Evolutionary conservation across 2,888 invertebrate genomes (phyloP).

Genomic region (Caenorhabditis virilis): DNA sequence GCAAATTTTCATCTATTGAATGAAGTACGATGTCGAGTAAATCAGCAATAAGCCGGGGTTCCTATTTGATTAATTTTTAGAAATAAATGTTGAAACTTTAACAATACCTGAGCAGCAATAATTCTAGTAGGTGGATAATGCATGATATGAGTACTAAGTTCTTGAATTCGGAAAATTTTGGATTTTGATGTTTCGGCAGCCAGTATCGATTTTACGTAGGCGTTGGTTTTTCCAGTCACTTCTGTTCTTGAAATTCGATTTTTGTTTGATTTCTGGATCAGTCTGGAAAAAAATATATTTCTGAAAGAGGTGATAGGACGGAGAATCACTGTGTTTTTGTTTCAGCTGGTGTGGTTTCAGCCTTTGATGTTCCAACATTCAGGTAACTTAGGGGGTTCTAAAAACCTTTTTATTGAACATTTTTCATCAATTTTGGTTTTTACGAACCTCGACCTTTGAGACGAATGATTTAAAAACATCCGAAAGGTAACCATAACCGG

Average conservation of each 20-base stretch:
- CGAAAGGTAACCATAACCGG: conserved; percentile 32
- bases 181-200: conserved; percentile 46
- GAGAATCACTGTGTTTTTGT: conserved; percentile 31
- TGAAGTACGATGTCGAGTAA: conserved; percentile 43
- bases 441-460: conserved; percentile 36
- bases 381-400: conserved; percentile 28
- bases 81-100: neutral
- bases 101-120: conserved; percentile 45
- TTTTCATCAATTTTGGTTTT: too few species aligned
- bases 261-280: conserved; percentile 41
- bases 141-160: conserved; percentile 58
- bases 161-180: conserved; percentile 38
- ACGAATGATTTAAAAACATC: conserved; percentile 30
- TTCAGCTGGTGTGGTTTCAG: conserved; percentile 10
- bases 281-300: conserved; percentile 9
- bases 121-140: conserved; percentile 57
- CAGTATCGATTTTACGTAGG: conserved; percentile 47
- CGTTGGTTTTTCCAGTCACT: conserved; percentile 47
- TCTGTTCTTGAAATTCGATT: conserved; percentile 51
- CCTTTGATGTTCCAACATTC: conserved; percentile 12
- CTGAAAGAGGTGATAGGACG: neutral
- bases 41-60: conserved; percentile 42
- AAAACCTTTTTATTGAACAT: conserved; percentile 1
- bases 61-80: conserved; percentile 8
- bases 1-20: conserved; percentile 40